Percentiles rank a stretch among this genome's conserved stretches.
phyloP scores from a whole-genome alignment of 2,888 invertebrate species.

The Eupithecia exiguata region DNA sequence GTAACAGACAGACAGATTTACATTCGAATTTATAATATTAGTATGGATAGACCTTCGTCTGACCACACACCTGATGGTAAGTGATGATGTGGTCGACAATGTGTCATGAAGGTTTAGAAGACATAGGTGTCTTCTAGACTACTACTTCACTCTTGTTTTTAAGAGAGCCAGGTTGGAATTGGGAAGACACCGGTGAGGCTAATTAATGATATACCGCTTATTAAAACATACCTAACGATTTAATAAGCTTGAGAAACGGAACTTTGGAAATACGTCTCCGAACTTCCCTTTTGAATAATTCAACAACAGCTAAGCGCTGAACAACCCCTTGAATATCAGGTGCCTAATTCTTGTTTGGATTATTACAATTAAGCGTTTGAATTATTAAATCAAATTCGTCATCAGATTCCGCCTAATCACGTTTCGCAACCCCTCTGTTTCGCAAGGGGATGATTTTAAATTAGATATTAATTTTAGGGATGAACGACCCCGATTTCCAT shows the following conservation, averaged over 20 bases:
- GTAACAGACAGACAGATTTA: no score
- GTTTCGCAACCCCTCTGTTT: constrained; percentile 49
- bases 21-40: no score
- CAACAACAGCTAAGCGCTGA: constrained; percentile 10
- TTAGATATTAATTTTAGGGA: constrained; percentile 79
- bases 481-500: constrained; percentile 58
- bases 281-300: constrained; percentile 10
- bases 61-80: neutral
- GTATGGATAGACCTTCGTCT: neutral
- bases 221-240: neutral
- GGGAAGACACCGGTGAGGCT: no score
- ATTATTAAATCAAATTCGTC: constrained; percentile 67
- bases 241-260: neutral
- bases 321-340: constrained; percentile 23
- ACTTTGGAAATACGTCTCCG: neutral
- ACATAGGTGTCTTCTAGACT: no score
- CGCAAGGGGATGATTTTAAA: constrained; percentile 64
- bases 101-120: neutral
- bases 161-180: neutral
- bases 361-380: constrained; percentile 52
- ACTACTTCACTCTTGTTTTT: neutral
- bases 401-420: constrained; percentile 60
- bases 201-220: no score
- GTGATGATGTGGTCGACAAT: neutral
- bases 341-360: constrained; percentile 33